These are phyloP conservation scores for Gymnothorax reevesii DNA, from an alignment of 2,797 vertebrate species.

Conservation along the genomic window DNA sequence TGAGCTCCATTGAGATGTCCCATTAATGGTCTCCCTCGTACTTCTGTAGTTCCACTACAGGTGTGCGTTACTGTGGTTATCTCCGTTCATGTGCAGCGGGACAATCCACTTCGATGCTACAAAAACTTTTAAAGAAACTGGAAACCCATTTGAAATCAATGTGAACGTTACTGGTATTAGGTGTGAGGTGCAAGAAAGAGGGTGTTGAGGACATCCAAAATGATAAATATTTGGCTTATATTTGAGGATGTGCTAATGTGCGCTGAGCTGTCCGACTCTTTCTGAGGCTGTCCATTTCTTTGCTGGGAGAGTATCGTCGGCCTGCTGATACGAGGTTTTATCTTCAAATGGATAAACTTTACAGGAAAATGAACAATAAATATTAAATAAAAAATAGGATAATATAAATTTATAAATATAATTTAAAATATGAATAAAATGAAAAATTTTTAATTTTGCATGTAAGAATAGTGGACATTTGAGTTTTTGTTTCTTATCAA, in stretches of 20 bases:
- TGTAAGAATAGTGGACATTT: too few relatives aligned
- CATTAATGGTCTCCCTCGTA: not conserved
- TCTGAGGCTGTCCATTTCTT: not conserved
- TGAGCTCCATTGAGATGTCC: not conserved
- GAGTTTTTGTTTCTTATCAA: too few relatives aligned
- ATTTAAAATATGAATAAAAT: too few relatives aligned
- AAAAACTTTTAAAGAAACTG: not conserved
- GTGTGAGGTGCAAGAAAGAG: not conserved
- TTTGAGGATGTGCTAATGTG: not conserved
- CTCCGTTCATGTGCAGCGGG: not conserved
- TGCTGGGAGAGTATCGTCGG: not conserved
- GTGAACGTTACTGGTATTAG: not conserved
- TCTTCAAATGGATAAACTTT: too few relatives aligned
- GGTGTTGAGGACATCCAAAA: not conserved
- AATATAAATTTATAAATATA: too few relatives aligned
- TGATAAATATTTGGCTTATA: slow-evolving; percentile 3
- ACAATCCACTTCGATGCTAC: not conserved
- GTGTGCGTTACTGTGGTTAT: not conserved
- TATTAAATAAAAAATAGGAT: too few relatives aligned
- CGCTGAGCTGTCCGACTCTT: not conserved
- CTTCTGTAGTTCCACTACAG: not conserved
- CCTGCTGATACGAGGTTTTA: too few relatives aligned
- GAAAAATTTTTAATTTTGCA: too few relatives aligned
- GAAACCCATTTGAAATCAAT: not conserved
- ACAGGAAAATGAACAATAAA: too few relatives aligned